phyloP scores from a whole-genome alignment of 2,113 vertebrate genomes.

The Ochotona princeps region DNA sequence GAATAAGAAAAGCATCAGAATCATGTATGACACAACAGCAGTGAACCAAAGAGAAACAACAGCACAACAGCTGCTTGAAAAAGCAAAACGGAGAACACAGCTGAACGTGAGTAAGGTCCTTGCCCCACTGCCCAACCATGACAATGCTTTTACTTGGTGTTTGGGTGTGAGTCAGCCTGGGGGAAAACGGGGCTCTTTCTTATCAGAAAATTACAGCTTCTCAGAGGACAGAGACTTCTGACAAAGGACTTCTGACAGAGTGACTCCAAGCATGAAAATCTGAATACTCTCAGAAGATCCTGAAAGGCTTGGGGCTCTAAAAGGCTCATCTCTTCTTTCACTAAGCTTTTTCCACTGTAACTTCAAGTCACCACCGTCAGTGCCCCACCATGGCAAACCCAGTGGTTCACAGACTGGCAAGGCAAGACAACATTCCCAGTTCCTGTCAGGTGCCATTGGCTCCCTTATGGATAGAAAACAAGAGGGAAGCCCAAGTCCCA shows the following conservation, averaged over 20 bases:
- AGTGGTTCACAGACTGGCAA: neutral
- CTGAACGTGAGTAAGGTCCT: neutral
- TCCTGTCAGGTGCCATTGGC: neutral
- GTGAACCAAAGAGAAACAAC: too few relatives aligned
- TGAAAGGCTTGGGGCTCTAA: neutral
- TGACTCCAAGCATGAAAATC: slow-evolving; percentile 41
- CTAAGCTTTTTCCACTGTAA: neutral
- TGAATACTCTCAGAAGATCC: neutral
- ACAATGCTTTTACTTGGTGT: neutral
- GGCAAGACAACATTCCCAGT: neutral
- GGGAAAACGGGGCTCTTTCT: neutral
- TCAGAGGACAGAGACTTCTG: neutral
- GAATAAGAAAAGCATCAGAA: neutral
- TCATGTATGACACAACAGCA: neutral
- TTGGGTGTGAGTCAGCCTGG: neutral
- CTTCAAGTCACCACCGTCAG: neutral
- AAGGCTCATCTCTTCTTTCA: neutral
- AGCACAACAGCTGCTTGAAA: neutral
- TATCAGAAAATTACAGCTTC: neutral
- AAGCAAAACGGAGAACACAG: neutral
- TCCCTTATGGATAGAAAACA: neutral
- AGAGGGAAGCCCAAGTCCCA: neutral
- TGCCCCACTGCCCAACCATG: neutral
- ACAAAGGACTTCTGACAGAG: slow-evolving; percentile 1
- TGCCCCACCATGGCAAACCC: neutral